A percentile compares a stretch with the other conserved stretches of the same genome.
phyloP scores from a whole-genome alignment of 2,113 vertebrate genomes.

The Muntiacus reevesi region DNA sequence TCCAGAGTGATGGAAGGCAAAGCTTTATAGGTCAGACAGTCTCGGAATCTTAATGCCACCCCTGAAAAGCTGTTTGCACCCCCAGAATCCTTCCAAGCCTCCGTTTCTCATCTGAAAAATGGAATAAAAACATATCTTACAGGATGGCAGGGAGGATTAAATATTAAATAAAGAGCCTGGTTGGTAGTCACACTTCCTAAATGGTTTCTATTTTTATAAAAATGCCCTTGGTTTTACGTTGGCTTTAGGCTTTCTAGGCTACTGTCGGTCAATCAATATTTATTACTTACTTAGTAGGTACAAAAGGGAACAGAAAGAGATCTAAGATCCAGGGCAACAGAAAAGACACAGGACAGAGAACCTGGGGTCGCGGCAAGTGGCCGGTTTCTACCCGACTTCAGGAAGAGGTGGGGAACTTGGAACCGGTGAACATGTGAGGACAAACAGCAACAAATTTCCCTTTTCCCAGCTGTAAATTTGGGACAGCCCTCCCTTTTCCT shows the following conservation, averaged over 20 bases:
- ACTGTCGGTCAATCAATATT: background rate
- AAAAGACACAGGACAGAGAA: background rate
- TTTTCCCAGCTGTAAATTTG: background rate
- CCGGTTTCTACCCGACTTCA: background rate
- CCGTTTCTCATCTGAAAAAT: background rate
- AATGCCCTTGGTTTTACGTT: background rate
- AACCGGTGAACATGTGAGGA: background rate
- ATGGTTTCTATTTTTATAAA: background rate
- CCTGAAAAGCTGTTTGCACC: background rate
- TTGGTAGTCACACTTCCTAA: background rate
- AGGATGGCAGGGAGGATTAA: background rate
- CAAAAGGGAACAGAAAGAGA: background rate
- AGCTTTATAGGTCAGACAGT: background rate
- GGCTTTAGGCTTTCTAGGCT: background rate
- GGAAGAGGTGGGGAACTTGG: background rate
- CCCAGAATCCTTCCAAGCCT: background rate
- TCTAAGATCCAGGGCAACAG: background rate
- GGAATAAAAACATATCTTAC: background rate
- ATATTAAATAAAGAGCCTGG: background rate
- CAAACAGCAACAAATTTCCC: background rate
- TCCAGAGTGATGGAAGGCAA: background rate
- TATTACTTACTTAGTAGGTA: background rate
- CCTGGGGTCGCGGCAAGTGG: background rate
- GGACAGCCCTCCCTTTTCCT: background rate
- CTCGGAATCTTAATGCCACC: background rate